Evolutionary conservation across 2,888 invertebrate genomes (phyloP), one percentile per base, ranked within the genome.

Genomic region (Branchipolynoe longqiensis): DNA sequence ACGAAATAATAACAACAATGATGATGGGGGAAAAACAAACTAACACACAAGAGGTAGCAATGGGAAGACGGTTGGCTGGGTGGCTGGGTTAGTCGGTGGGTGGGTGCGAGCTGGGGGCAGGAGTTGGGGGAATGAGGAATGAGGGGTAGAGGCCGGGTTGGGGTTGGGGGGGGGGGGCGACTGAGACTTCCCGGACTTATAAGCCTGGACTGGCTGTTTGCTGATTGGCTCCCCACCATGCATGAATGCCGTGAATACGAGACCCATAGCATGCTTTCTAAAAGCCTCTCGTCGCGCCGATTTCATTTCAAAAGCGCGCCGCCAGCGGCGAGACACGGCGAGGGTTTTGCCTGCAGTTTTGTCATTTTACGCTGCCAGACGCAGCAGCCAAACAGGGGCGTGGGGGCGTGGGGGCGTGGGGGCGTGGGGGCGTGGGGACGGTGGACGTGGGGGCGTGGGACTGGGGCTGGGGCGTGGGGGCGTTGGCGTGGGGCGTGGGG

Each of bases 251-350:
- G 69, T 3, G 36, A 69, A 69, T 69, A 33, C 38, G 69, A 69
- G 33, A 69, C n/a, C 69, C 69, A 69, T 69, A 69, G 69, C 69
- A 69, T 69, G 69, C 33, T 33, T 69, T 69, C 69, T 69, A 69
- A 69, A 69, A 69, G 69, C 36, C 38, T 69, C 33, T 69, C 69
- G 38, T 38, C 38, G 69, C 14, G 69, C 36, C 38, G 78, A 78
- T 78, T 78, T 78, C 54, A 78, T 78, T 78, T 78, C 78, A 78
- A 78, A 78, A 41, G 69, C 41, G 78, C 28, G 41, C 12, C 14
- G 78, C 31, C 48, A 25, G 48, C 48, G 78, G 48, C 78, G n/a
- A 69, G 78, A 33, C 78, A 48, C 48, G 78, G 28, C 54, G 22
- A 18, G n/a, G 18, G 48, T 78, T 78, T 78, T 78, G 41, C 28